These are phyloP conservation scores for Patiria pectinifera DNA, from an alignment of 53 echinoderm and acorn worm species.

Conservation along the genomic window DNA sequence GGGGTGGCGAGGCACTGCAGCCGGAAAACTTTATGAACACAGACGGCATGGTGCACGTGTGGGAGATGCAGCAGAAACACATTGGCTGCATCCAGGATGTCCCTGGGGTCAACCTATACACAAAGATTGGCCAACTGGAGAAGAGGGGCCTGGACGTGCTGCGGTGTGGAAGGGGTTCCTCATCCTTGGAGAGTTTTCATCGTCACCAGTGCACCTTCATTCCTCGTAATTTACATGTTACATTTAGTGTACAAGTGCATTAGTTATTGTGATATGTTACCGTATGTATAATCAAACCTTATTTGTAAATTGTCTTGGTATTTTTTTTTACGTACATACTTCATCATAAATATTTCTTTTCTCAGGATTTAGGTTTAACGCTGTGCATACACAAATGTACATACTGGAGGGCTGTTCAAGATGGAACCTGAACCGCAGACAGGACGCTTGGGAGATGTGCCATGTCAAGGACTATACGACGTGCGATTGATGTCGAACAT, in stretches of 20 bases:
- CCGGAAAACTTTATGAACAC: slow-evolving; percentile 34
- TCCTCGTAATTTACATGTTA: slow-evolving; percentile 33
- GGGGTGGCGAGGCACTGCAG: too few relatives aligned
- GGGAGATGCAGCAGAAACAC: slow-evolving; percentile 75
- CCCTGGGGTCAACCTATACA: slow-evolving; percentile 64
- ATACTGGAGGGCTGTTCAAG: too few relatives aligned
- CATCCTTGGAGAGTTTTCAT: slow-evolving; percentile 73
- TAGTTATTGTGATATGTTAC: neutral
- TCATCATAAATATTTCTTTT: too few relatives aligned
- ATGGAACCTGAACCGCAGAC: too few relatives aligned
- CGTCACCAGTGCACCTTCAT: slow-evolving; percentile 69
- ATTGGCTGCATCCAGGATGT: slow-evolving; percentile 71
- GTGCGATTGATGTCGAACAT: slow-evolving; percentile 45
- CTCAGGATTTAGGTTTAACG: too few relatives aligned
- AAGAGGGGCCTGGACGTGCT: slow-evolving; percentile 65
- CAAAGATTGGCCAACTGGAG: slow-evolving; percentile 27
- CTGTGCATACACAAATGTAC: too few relatives aligned
- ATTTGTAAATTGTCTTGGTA: too few relatives aligned
- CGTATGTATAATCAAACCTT: too few relatives aligned
- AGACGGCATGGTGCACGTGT: slow-evolving; percentile 59
- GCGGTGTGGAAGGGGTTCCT: slow-evolving; percentile 67
- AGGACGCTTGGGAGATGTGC: neutral
- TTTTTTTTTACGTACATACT: too few relatives aligned
- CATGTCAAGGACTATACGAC: slow-evolving; percentile 45
- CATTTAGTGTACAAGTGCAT: neutral